Evolutionary conservation across 2,888 invertebrate genomes (phyloP).

Genomic region (Diogma glabrata): DNA sequence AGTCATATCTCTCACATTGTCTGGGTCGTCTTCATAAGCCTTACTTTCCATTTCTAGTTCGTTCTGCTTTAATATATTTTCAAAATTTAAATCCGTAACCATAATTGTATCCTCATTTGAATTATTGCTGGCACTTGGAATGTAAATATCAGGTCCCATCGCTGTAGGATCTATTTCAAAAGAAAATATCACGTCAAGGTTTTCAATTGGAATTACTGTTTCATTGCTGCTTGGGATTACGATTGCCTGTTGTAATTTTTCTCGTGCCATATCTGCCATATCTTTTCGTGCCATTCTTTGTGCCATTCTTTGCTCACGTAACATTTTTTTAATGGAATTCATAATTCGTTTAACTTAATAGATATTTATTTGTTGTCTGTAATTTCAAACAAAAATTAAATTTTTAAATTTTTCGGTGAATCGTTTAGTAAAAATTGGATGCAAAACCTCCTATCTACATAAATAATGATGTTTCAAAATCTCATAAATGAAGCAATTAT

Average conservation of each 20-base stretch:
- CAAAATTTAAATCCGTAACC: background rate
- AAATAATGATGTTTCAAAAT: too few species aligned
- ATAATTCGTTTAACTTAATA: background rate
- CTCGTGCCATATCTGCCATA: background rate
- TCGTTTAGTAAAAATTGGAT: too few species aligned
- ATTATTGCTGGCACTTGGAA: too few species aligned
- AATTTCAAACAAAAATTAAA: too few species aligned
- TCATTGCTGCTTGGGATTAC: background rate
- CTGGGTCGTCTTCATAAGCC: too few species aligned
- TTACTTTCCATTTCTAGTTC: too few species aligned
- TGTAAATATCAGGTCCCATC: background rate
- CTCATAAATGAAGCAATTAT: too few species aligned
- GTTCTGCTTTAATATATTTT: background rate
- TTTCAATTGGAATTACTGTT: background rate
- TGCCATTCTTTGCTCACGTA: background rate
- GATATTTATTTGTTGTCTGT: too few species aligned
- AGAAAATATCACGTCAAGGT: background rate
- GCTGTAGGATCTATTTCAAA: background rate
- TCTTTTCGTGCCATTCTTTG: too few species aligned
- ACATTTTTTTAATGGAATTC: background rate
- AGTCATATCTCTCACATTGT: conserved; percentile 1
- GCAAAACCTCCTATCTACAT: too few species aligned
- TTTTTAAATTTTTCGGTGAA: too few species aligned
- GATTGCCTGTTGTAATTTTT: background rate
- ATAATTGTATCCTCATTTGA: too few species aligned